phyloP scores from a whole-genome alignment of 1,140 invertebrate genomes.

The Yoshiicerus persimilis region DNA sequence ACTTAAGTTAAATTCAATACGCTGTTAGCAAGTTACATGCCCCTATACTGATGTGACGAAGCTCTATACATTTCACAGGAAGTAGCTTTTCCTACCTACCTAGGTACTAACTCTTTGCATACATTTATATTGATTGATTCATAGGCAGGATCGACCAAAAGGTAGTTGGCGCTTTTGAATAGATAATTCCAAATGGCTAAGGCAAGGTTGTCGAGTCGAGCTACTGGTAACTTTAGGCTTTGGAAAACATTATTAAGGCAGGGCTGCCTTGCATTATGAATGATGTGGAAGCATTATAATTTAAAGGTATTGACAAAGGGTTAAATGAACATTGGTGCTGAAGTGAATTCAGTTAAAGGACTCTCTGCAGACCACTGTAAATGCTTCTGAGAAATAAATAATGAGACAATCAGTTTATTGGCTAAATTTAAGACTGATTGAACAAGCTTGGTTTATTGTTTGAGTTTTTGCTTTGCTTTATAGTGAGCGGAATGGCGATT shows the following conservation, averaged over 20 bases:
- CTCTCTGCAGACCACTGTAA: background rate
- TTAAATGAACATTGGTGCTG: slow-evolving; percentile 6
- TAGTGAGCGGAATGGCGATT: slow-evolving; percentile 39
- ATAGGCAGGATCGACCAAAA: slow-evolving; percentile 28
- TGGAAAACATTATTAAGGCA: slow-evolving; percentile 39
- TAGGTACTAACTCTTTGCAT: slow-evolving; percentile 12
- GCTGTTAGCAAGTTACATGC: background rate
- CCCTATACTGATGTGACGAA: background rate
- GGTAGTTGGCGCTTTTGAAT: slow-evolving; percentile 35
- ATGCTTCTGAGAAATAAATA: background rate
- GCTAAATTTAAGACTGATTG: background rate
- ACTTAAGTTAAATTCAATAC: background rate
- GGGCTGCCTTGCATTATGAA: slow-evolving; percentile 37
- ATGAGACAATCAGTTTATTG: slow-evolving; percentile 1
- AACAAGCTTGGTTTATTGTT: background rate
- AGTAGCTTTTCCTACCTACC: background rate
- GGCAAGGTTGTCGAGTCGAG: slow-evolving; percentile 19
- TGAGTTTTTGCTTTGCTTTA: slow-evolving; percentile 23
- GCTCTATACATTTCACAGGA: background rate
- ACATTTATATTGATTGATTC: slow-evolving; percentile 39
- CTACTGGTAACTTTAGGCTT: slow-evolving; percentile 1
- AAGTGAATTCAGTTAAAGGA: background rate
- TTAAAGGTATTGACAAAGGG: slow-evolving; percentile 5
- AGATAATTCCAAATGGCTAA: slow-evolving; percentile 33
- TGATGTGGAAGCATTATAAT: background rate